Conservation (phyloP, 2,797 vertebrate genomes). For the Sarcophilus harrisii region DNA sequence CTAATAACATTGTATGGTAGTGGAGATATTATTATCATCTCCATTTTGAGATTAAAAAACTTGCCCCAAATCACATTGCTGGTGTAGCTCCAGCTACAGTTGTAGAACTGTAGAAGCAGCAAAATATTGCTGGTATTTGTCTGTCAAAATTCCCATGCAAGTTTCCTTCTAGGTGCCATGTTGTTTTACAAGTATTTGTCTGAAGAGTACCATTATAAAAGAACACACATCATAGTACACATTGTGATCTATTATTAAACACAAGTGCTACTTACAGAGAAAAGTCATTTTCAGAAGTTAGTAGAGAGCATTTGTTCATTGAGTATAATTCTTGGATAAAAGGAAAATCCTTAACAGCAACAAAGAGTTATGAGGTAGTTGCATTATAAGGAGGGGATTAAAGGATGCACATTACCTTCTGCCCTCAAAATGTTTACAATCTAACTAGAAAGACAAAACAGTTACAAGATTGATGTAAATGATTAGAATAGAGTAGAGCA, state of each 20-base stretch:
- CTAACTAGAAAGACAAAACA: not conserved
- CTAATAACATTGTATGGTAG: not conserved
- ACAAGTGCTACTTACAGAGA: constrained; percentile 10
- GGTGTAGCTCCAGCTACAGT: no score
- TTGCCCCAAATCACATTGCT: not conserved
- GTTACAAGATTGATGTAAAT: constrained; percentile 6
- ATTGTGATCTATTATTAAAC: not conserved
- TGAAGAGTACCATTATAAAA: not conserved
- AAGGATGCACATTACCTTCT: not conserved
- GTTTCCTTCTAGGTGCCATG: not conserved
- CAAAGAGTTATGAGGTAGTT: not conserved
- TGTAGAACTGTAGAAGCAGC: no score
- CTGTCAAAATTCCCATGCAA: not conserved
- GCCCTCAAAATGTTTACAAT: constrained; percentile 30
- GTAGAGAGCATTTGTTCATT: not conserved
- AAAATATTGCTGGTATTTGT: not conserved
- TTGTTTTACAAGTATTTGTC: not conserved
- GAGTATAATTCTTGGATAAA: not conserved
- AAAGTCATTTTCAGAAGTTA: constrained; percentile 25
- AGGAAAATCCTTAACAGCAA: not conserved
- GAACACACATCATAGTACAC: not conserved
- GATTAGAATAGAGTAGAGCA: not conserved
- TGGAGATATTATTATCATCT: not conserved
- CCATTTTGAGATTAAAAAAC: not conserved
- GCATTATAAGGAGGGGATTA: not conserved